phyloP scores from a whole-genome alignment of 2,797 vertebrate species.

The Alectoris magna region DNA sequence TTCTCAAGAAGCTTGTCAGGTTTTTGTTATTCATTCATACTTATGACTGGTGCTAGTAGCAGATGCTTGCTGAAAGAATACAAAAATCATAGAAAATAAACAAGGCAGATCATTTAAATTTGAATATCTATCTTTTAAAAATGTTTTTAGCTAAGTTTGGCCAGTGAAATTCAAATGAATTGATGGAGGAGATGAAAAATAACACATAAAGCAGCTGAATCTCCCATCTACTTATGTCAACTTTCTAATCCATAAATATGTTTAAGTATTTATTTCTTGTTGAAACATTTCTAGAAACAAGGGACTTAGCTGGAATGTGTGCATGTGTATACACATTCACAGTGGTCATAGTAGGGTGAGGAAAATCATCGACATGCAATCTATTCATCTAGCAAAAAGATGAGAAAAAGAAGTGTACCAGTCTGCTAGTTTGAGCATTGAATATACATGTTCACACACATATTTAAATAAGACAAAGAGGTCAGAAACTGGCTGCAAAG shows the following conservation, averaged over 20 bases:
- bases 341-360: neutral
- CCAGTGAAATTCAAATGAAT: neutral
- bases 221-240: neutral
- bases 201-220: neutral
- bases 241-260: neutral
- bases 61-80: neutral
- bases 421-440: neutral
- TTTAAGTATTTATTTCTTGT: neutral
- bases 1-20: neutral
- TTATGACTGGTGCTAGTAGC: neutral
- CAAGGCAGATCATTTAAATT: neutral
- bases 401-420: neutral
- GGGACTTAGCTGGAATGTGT: neutral
- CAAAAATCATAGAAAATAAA: neutral
- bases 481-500: constrained; percentile 34
- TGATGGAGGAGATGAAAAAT: neutral
- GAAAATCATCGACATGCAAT: constrained; percentile 1
- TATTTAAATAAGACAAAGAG: constrained; percentile 26
- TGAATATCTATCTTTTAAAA: neutral
- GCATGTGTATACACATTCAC: neutral
- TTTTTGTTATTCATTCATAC: neutral
- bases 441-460: constrained; percentile 59
- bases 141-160: neutral
- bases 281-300: neutral
- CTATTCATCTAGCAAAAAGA: constrained; percentile 6